A percentile compares a stretch with the other conserved stretches of the same genome.
Evolutionary conservation across 2,113 vertebrate genomes (phyloP).

Genomic region (Poicephalus gulielmi): DNA sequence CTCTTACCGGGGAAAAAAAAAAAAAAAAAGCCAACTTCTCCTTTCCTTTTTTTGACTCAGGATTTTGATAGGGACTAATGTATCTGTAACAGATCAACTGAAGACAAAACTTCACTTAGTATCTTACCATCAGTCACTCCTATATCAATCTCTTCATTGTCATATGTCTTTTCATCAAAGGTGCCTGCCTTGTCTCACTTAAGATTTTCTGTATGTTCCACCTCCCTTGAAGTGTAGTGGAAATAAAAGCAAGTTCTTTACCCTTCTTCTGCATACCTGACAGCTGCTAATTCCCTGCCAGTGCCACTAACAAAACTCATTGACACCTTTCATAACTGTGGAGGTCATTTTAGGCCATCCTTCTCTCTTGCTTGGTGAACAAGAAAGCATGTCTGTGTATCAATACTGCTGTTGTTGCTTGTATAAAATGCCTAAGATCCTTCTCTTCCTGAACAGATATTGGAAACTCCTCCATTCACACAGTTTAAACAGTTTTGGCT

Average conservation of each 20-base stretch:
- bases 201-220: neutral
- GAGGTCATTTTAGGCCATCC: neutral
- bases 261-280: neutral
- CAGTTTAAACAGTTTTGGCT: neutral
- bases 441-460: neutral
- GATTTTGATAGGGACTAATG: neutral
- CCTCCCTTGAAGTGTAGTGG: neutral
- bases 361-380: neutral
- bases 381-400: neutral
- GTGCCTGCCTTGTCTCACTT: neutral
- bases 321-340: neutral
- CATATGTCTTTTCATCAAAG: neutral
- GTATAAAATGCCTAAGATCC: neutral
- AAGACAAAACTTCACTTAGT: neutral
- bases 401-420: rapidly evolving
- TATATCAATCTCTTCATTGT: neutral
- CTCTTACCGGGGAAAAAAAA: neutral
- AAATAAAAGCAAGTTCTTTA: neutral
- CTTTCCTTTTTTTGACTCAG: neutral
- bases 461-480: neutral
- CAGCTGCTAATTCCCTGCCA: neutral
- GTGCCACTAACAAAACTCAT: neutral
- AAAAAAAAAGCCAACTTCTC: neutral
- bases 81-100: neutral
- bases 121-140: neutral